Base-by-base conservation (phyloP, 2,888 invertebrate genomes). In the Junonia oenone region DNA sequence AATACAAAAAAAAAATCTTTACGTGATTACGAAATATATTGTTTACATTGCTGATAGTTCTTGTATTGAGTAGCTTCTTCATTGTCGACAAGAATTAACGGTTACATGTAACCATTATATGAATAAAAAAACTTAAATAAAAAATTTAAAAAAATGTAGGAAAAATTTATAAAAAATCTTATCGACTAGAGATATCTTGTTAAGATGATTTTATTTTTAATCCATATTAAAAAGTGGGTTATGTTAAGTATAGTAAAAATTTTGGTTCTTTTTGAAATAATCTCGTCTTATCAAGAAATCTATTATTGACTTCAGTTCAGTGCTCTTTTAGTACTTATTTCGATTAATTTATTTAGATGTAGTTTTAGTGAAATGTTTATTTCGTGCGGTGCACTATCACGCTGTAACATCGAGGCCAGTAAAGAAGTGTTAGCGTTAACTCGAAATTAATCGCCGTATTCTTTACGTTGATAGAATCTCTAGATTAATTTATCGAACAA, bases 131-230 rank as follows among this genome's bases (percentile, higher is more conserved):
- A 75, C 66, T 63, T 43, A 37, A 71, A 67, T 81, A 75, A 81
- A 83, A 86, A 85, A 84, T 69, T 35, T 63, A 73, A 78, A 64
- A 85, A 85, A 85, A 79, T 59, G 55, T 74, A 73, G 73, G 68
- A 83, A 85, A 59, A 84, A 82, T 69, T 33, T 66, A 73, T 68
- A 81, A 82, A 85, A 85, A 85, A 79, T 72, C 64, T 69, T 67
- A 55, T 51, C 43, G 63, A 66, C 27, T 69, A 63, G 66, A 64
- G 66, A 64, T 72, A 73, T 75, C 75, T 77, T 76, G 69, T 73
- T 71, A 22, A 43, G 43, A 43, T 43, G 43, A 26, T 13, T 43
- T 43, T 43, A 43, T 43, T 43, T 14, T 13, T 26, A 2, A n/a
- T 13, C 6, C 11, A 13, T n/a, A 13, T 13, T 0, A 43, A 15